Evolutionary conservation across 2,888 invertebrate species (phyloP).

Genomic region (Sinelater perroti): DNA sequence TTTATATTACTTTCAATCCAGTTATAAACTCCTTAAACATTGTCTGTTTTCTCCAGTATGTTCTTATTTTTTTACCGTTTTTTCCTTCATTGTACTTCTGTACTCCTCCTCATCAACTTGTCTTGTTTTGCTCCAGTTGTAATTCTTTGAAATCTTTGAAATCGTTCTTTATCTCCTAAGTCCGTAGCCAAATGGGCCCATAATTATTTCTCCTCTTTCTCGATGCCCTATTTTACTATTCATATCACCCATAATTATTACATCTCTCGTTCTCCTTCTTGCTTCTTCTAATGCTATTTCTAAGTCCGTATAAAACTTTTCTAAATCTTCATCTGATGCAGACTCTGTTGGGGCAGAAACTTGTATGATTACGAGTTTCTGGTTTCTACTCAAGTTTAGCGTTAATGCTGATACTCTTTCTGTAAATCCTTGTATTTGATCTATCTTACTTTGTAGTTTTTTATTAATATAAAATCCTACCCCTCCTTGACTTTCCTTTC

Average conservation of each 20-base stretch:
- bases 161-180: slow-evolving; percentile 5
- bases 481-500: slow-evolving; percentile 7
- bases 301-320: slow-evolving; percentile 9
- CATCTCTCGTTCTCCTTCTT: slow-evolving; percentile 7
- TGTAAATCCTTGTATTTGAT: slow-evolving; percentile 10
- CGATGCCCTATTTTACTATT: slow-evolving; percentile 14
- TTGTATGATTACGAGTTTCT: slow-evolving; percentile 9
- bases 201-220: slow-evolving; percentile 7
- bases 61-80: too few species aligned
- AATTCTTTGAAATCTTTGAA: too few species aligned
- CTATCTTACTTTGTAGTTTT: slow-evolving; percentile 1
- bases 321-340: slow-evolving; percentile 9
- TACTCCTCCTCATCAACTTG: too few species aligned
- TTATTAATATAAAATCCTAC: slow-evolving; percentile 1
- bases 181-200: slow-evolving; percentile 14
- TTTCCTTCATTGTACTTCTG: too few species aligned
- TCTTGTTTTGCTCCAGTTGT: too few species aligned
- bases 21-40: too few species aligned
- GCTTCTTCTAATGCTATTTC: slow-evolving; percentile 11
- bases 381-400: slow-evolving; percentile 10
- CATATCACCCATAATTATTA: slow-evolving; percentile 12
- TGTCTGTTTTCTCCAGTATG: too few species aligned
- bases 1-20: too few species aligned
- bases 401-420: slow-evolving; percentile 10
- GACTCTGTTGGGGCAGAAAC: slow-evolving; percentile 8